Evolutionary conservation across 2,797 vertebrate genomes (phyloP), one percentile per base, ranked within the genome.

Genomic region (Darevskia mixta): DNA sequence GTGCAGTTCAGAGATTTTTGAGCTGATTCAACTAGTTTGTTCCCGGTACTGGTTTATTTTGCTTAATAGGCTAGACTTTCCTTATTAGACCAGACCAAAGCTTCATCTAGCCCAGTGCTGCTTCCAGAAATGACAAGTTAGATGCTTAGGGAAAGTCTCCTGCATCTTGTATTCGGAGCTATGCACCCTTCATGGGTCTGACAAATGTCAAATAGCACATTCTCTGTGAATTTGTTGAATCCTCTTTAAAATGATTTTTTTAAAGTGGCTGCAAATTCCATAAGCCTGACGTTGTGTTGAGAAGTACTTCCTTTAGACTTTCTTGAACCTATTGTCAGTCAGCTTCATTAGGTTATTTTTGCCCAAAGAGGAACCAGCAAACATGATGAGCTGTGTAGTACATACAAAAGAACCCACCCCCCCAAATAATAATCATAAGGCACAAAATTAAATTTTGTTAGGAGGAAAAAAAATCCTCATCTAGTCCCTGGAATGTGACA

Each of bases 401-500:
- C 66, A 29, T 79, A 90, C 82, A 77, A 92, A 95, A 93, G 89
- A 90, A 95, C 91, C 77, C 89, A 93, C 80, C 61, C 7, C 58
- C 17, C 15, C 17, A 91, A 43, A 8, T 43, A 55, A 90, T 90
- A 94, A 64, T 87, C 92, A 77, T 83, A 87, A 87, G 45, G 93
- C 90, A 93, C 87, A 92, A 92, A 95, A 95, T 95, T 95, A 89
- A 95, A 91, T 95, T 95, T 95, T 89, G 89, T 84, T 73, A 82
- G 86, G 58, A 94, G 91, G 91, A 92, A 80, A 93, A 93, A 94
- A 94, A 92, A 86, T 92, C 93, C 95, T 93, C 93, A 96, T 95
- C 93, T 95, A 91, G 92, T 94, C 94, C 94, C 95, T 94, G 91
- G 91, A 95, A 96, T 95, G 92, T 96, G 95, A 96, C 95, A 96